Evolutionary conservation across 2,888 invertebrate species (phyloP).

Genomic region (Mellilla xanthometata): DNA sequence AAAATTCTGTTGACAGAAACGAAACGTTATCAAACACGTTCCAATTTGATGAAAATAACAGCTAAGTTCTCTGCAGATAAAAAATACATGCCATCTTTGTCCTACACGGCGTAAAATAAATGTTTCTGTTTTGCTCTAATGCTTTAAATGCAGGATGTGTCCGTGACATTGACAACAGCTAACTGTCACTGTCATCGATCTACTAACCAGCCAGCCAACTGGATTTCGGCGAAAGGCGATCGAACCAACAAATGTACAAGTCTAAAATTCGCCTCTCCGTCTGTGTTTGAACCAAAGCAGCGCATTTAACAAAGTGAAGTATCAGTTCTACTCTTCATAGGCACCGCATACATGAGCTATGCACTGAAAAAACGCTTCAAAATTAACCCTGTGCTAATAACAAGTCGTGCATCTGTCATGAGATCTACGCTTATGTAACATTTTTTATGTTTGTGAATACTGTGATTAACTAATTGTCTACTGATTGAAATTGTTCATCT

Average conservation of each 20-base stretch:
- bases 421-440: constrained; percentile 74
- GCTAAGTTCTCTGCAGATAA: not conserved
- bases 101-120: not conserved
- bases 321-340: constrained; percentile 53
- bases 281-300: constrained; percentile 54
- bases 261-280: constrained; percentile 51
- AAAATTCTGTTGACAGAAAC: not conserved
- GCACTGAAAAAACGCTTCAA: constrained; percentile 64
- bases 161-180: constrained; percentile 36
- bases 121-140: constrained; percentile 12
- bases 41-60: not conserved
- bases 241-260: constrained; percentile 68
- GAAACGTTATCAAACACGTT: constrained; percentile 7
- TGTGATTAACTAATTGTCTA: constrained; percentile 57
- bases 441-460: constrained; percentile 64
- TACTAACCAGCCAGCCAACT: constrained; percentile 34
- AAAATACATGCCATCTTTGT: not conserved
- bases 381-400: constrained; percentile 34
- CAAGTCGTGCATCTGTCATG: constrained; percentile 65
- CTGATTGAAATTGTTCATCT: constrained; percentile 67
- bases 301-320: constrained; percentile 72
- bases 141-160: constrained; percentile 11
- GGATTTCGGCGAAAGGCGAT: constrained; percentile 47
- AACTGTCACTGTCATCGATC: constrained; percentile 34
- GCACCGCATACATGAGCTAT: constrained; percentile 51